Percentiles rank a stretch among this genome's conserved stretches.
These are phyloP conservation scores for Acanthiza pusilla DNA, from an alignment of 2,797 vertebrate species.

Conservation along the genomic window DNA sequence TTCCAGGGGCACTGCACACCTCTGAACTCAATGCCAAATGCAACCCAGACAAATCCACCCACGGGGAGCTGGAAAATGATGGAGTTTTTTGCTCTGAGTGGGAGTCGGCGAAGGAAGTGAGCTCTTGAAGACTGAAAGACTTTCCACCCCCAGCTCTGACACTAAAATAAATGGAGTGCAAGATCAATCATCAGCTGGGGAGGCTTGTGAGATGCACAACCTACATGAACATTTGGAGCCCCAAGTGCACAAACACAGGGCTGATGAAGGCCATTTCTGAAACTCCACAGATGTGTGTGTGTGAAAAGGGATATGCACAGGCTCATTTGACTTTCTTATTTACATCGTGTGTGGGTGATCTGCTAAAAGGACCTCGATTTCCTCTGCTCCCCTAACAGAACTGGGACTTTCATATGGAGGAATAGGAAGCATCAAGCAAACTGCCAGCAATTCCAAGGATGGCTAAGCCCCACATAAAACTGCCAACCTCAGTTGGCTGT, in stretches of 20 bases:
- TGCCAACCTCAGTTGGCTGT: not conserved
- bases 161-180: not conserved
- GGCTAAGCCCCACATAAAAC: not conserved
- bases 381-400: not conserved
- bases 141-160: not conserved
- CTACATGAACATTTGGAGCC: not conserved
- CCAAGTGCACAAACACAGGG: not conserved
- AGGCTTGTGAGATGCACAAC: not conserved
- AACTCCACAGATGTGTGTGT: not conserved
- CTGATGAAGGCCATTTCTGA: not conserved
- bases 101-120: not conserved
- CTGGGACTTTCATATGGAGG: not conserved
- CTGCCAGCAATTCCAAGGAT: not conserved
- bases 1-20: not conserved
- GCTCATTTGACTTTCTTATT: not conserved
- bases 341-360: not conserved
- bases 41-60: not conserved
- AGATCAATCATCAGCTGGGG: not conserved
- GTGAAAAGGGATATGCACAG: not conserved
- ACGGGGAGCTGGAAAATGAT: not conserved
- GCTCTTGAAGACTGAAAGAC: not conserved
- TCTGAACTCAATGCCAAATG: not conserved
- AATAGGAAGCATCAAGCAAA: not conserved
- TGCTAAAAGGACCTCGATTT: not conserved
- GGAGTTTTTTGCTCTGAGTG: not conserved